phyloP scores from a whole-genome alignment of 2,888 invertebrate species.

The Rhaphigaster nebulosa region DNA sequence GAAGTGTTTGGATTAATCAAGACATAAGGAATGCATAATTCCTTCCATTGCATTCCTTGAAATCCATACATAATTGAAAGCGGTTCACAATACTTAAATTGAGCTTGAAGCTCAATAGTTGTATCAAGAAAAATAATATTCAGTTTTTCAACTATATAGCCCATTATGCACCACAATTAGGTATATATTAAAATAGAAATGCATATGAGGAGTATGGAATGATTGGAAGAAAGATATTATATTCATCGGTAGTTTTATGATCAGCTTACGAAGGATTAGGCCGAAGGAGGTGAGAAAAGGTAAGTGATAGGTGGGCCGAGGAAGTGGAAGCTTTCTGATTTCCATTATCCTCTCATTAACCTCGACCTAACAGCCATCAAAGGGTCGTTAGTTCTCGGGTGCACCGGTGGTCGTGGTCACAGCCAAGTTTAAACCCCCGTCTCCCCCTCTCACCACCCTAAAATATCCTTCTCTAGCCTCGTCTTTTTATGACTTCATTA shows the following conservation, averaged over 20 bases:
- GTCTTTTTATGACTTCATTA: constrained; percentile 35
- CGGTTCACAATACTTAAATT: no score
- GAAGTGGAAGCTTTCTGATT: background rate
- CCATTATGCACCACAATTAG: no score
- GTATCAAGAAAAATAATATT: no score
- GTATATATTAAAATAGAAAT: no score
- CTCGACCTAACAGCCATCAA: constrained; percentile 37
- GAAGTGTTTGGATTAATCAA: no score
- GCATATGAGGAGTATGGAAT: no score
- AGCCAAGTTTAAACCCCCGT: background rate
- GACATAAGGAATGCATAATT: no score
- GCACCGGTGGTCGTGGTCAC: background rate
- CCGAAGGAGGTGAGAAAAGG: background rate
- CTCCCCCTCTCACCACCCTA: background rate
- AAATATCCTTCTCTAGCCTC: background rate
- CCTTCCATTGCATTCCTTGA: no score
- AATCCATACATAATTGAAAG: no score
- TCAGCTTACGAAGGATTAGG: background rate
- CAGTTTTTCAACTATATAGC: no score
- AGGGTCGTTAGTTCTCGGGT: background rate
- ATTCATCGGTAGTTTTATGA: background rate
- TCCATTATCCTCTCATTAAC: constrained; percentile 34
- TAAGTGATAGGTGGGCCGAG: background rate
- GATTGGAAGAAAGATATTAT: no score
- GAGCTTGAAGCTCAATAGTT: no score